Conservation (phyloP, 2,113 vertebrate genomes). For the Larimichthys polyactis region DNA sequence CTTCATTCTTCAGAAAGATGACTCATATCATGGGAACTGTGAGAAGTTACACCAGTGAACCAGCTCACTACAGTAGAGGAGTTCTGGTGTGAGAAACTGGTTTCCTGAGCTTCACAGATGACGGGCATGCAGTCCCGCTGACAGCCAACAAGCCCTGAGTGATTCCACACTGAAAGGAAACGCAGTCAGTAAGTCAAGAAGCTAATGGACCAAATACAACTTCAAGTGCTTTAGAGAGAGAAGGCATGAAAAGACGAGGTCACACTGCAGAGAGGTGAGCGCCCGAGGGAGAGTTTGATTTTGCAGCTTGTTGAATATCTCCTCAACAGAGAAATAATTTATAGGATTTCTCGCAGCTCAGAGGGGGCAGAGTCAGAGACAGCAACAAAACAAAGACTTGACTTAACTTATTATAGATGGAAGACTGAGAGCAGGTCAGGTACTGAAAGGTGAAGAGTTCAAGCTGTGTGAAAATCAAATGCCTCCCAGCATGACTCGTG, state of each 20-base stretch:
- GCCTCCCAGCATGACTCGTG: slow-evolving; percentile 16
- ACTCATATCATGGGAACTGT: neutral
- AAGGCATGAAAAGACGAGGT: slow-evolving; percentile 28
- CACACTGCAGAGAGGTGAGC: neutral
- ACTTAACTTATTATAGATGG: neutral
- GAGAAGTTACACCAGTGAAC: slow-evolving; percentile 1
- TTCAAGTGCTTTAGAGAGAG: slow-evolving; percentile 15
- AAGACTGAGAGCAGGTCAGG: slow-evolving; percentile 7
- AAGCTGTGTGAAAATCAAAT: slow-evolving; percentile 38
- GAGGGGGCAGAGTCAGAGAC: neutral
- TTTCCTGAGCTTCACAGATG: neutral
- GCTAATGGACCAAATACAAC: slow-evolving; percentile 50
- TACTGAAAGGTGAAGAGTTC: slow-evolving; percentile 22
- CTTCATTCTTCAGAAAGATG: too few relatives aligned
- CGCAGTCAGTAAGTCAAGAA: slow-evolving; percentile 31
- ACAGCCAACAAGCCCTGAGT: slow-evolving; percentile 43
- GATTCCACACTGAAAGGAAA: slow-evolving; percentile 40
- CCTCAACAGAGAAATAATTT: slow-evolving; percentile 10
- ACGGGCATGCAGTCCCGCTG: slow-evolving; percentile 16
- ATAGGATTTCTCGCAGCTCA: slow-evolving; percentile 23
- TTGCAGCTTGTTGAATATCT: slow-evolving; percentile 33
- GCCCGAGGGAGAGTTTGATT: slow-evolving; percentile 14
- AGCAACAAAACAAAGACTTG: neutral
- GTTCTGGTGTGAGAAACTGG: neutral
- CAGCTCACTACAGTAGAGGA: neutral